Base-by-base conservation (phyloP, 2,113 vertebrate genomes). In the Odocoileus virginianus region DNA sequence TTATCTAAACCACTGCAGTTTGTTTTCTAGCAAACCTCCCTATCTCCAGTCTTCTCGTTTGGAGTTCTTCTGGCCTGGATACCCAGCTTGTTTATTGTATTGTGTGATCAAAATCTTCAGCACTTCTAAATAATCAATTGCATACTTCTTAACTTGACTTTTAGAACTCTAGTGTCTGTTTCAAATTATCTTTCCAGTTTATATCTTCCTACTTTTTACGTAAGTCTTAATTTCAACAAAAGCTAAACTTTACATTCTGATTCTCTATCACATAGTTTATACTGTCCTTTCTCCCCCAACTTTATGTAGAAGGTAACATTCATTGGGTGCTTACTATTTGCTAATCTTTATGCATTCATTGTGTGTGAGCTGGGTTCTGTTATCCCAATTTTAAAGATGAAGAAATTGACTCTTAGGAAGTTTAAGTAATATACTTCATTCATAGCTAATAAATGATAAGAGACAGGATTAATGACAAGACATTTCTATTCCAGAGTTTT, bases 201-300 rank as follows among this genome's bases (percentile, higher is more conserved):
- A 6, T 57, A 43, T 43, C 16, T 84, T 95, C 30, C 47, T 92
- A 17, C 25, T 81, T 96, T 90, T 96, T 95, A 60, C 21, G 5
- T 74, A 82, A 81, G 16, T 93, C 50, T 71, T 86, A 83, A 93
- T 95, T 94, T 97, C 50, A 47, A 21, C 47, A 67, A 89, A 64
- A 64, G 25, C 27, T 88, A 16, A 78, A 43, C 16, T 94, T 96
- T 71, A 58, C 6, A 67, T 85, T 57, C 40, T 86, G 19, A 45
- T 87, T 93, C 45, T 94, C 9, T 91, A 6, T 90, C 23, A 40
- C 5, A 17, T 74, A 94, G 45, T 81, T 95, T 88, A 58, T 88
- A 55, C 15, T 60, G n/a, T 54, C 30, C 5, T 30, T 13, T 71
- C 30, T 30, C 15, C 17, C 2, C 4, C 36, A 82, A 25, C 45